phyloP scores from a whole-genome alignment of 2,113 vertebrate species.

The Pseudorasbora parva region DNA sequence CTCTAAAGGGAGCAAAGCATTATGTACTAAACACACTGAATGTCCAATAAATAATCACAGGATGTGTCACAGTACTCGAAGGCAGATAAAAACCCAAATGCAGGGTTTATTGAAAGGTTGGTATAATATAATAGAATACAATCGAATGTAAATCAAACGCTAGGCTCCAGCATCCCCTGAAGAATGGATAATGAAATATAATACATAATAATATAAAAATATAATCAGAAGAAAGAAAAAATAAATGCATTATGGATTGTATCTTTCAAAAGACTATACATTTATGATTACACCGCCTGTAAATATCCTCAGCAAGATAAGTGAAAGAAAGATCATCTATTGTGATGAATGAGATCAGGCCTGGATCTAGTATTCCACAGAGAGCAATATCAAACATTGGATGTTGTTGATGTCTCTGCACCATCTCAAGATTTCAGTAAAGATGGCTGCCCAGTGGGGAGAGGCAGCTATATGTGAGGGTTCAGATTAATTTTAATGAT shows the following conservation, averaged over 20 bases:
- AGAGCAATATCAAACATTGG: neutral
- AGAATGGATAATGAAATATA: neutral
- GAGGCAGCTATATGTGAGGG: neutral
- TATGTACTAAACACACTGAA: no score
- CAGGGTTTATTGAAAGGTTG: no score
- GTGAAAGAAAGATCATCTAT: constrained; percentile 18
- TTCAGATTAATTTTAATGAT: constrained; percentile 27
- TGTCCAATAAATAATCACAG: no score
- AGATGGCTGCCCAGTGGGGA: constrained; percentile 23
- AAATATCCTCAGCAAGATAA: constrained; percentile 3
- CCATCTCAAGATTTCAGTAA: constrained; percentile 26
- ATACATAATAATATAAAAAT: neutral
- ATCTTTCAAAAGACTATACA: neutral
- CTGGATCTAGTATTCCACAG: neutral
- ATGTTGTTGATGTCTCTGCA: neutral
- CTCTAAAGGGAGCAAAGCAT: no score
- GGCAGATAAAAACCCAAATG: no score
- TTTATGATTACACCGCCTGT: neutral
- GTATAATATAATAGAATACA: neutral
- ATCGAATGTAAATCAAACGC: neutral
- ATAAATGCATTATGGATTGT: neutral
- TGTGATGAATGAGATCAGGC: neutral
- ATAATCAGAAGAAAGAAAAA: neutral
- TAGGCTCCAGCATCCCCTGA: no score
- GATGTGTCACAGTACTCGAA: no score